phyloP scores from a whole-genome alignment of 2,113 vertebrate species.

The Neofelis nebulosa region DNA sequence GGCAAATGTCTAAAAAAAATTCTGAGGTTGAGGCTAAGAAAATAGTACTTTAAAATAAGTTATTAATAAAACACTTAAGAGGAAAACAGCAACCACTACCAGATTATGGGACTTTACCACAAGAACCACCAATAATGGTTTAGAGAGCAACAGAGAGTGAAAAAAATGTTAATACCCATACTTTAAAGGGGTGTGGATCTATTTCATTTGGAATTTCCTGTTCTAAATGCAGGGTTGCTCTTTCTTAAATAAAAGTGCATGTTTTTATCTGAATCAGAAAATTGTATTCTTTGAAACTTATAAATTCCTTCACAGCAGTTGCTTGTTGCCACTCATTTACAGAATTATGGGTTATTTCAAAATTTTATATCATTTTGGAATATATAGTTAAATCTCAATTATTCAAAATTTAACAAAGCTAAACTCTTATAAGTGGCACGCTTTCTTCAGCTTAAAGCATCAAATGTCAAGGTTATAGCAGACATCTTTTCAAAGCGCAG shows the following conservation, averaged over 20 bases:
- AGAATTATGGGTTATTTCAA: slow-evolving; percentile 16
- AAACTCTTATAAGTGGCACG: neutral
- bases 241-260: slow-evolving; percentile 46
- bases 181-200: slow-evolving; percentile 50
- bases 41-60: slow-evolving; percentile 52
- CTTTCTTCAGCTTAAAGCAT: neutral
- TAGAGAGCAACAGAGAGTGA: slow-evolving; percentile 37
- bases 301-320: slow-evolving; percentile 5
- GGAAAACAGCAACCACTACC: neutral
- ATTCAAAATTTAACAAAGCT: neutral
- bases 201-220: slow-evolving; percentile 69
- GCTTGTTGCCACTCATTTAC: neutral
- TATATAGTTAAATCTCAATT: slow-evolving; percentile 7
- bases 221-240: slow-evolving; percentile 58
- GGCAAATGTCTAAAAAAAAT: neutral
- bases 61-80: slow-evolving; percentile 53
- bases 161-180: slow-evolving; percentile 60
- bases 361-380: neutral
- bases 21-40: neutral
- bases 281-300: slow-evolving; percentile 39
- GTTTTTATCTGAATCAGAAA: slow-evolving; percentile 50
- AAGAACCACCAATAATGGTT: slow-evolving; percentile 41
- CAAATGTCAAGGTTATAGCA: neutral
- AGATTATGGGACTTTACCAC: slow-evolving; percentile 63
- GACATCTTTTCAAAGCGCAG: neutral